Evolutionary conservation across 2,113 vertebrate genomes (phyloP).

Genomic region (Spea bombifrons): DNA sequence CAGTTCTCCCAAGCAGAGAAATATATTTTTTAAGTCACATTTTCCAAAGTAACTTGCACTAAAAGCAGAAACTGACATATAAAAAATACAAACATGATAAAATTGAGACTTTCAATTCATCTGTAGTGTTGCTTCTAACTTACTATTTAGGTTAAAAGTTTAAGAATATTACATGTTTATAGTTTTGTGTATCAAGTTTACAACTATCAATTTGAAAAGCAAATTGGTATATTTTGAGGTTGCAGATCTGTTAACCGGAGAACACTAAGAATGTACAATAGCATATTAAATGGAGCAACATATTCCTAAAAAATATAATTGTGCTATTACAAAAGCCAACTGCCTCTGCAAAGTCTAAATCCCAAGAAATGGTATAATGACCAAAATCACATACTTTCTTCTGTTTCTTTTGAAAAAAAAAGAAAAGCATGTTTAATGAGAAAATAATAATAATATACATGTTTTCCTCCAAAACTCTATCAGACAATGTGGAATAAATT

Average conservation of each 20-base stretch:
- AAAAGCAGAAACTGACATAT: too few relatives aligned
- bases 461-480: conserved; percentile 1
- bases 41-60: too few relatives aligned
- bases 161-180: not conserved
- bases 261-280: not conserved
- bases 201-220: not conserved
- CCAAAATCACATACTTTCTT: not conserved
- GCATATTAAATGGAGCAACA: not conserved
- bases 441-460: conserved; percentile 8
- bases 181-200: not conserved
- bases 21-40: too few relatives aligned
- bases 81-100: too few relatives aligned
- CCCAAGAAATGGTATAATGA: not conserved
- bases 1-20: too few relatives aligned
- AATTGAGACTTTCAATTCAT: too few relatives aligned
- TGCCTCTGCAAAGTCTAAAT: not conserved
- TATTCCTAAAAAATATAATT: conserved; percentile 2
- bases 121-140: too few relatives aligned
- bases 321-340: not conserved
- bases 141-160: not conserved
- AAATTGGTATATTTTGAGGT: not conserved
- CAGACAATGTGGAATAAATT: conserved; percentile 16
- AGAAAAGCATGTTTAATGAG: not conserved
- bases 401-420: not conserved
- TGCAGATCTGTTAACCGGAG: not conserved